Base-by-base conservation (phyloP, 2,113 vertebrate species). In the Cephalophus harveyi region DNA sequence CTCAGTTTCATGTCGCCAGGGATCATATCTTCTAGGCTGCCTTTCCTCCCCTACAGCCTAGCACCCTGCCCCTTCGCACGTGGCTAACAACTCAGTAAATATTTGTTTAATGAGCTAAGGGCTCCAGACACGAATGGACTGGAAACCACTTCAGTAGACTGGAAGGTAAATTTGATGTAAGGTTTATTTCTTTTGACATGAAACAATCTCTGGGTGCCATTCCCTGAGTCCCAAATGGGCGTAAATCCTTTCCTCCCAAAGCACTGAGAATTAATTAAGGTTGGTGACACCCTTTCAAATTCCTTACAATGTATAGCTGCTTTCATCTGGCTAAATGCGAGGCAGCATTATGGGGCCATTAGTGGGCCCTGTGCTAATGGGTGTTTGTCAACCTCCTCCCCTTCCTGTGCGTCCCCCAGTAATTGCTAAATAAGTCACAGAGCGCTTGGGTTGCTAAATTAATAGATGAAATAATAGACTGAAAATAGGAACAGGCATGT, bases 401-500 rank as follows among this genome's bases (percentile, higher is more conserved):
- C 1, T 30, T 5, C 93, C 97, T 78, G 84, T 62, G 30, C 3
- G 0, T 95, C 96, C 64, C 88, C 87, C 40, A 36, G 74, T 98
- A 97, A 97, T 97, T 96, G 97, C 95, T 78, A 90, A 96, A 95
- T 96, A 96, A 97, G 96, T 98, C 97, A 95, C 17, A 6, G 84
- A 90, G 94, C 43, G 30, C 96, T 87, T 87, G 87, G 91, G 81
- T 82, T 92, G 97, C 95, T 96, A 97, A 97, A 95, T 98, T 91
- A 97, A 96, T 97, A 96, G 97, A 86, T 95, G 89, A 89, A 97
- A 97, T 97, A 97, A 97, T 97, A 89, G 95, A 96, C 33, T 30
- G 86, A 64, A 95, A 95, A 94, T 87, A 85, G 89, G 78, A 95
- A 88, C 27, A 79, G 84, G 85, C 64, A 3, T 46, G 95, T 90